Percentiles rank a stretch among this genome's conserved stretches.
Evolutionary conservation across 2,797 vertebrate species (phyloP).

Genomic region (Sebastes wilsoni): DNA sequence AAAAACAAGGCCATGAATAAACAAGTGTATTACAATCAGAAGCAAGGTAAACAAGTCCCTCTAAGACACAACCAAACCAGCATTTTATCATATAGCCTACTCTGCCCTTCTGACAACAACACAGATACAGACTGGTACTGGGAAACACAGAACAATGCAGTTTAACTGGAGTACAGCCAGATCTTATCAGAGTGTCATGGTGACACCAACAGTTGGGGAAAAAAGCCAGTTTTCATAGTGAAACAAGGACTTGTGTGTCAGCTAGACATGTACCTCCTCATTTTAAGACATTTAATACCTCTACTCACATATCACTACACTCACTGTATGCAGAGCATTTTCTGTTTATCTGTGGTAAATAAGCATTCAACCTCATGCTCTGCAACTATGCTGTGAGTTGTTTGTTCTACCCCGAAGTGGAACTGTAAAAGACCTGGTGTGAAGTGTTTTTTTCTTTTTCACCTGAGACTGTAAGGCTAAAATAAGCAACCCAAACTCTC

Average conservation of each 20-base stretch:
- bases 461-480: slow-evolving; percentile 21
- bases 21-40: background rate
- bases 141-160: slow-evolving; percentile 59
- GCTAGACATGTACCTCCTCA: slow-evolving; percentile 10
- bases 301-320: background rate
- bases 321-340: background rate
- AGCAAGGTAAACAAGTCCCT: background rate
- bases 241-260: slow-evolving; percentile 19
- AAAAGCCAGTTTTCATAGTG: slow-evolving; percentile 11
- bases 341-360: slow-evolving; percentile 30
- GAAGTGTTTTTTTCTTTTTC: slow-evolving; percentile 13
- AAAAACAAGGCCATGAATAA: background rate
- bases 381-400: slow-evolving; percentile 16
- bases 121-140: slow-evolving; percentile 7
- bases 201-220: slow-evolving; percentile 38
- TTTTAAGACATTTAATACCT: background rate
- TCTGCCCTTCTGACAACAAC: background rate
- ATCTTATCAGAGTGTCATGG: slow-evolving; percentile 61
- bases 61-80: background rate
- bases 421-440: slow-evolving; percentile 31
- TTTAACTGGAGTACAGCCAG: slow-evolving; percentile 39
- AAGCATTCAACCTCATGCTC: slow-evolving; percentile 19
- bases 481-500: slow-evolving; percentile 8
- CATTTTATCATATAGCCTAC: background rate
- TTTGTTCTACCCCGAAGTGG: slow-evolving; percentile 43